Evolutionary conservation across 2,113 vertebrate genomes (phyloP).

Genomic region (Pedetes capensis): DNA sequence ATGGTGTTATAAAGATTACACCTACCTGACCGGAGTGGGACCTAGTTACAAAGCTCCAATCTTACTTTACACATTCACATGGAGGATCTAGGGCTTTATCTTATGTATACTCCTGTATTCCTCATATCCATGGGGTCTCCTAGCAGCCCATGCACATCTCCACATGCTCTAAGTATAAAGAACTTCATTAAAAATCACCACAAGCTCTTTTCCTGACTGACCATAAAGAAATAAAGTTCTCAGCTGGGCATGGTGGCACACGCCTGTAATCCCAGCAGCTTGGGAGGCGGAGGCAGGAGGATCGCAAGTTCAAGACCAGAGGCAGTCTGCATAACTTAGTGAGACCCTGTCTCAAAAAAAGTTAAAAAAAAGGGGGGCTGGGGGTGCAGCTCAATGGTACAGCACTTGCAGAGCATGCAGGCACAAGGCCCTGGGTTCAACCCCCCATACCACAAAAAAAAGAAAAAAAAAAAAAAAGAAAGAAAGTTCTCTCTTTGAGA

Average conservation of each 20-base stretch:
- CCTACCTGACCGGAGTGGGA: neutral
- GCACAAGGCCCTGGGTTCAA: too few species aligned
- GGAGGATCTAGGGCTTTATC: neutral
- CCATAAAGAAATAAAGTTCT: neutral
- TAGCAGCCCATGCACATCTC: neutral
- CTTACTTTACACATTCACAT: neutral
- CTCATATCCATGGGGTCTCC: neutral
- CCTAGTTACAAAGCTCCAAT: neutral
- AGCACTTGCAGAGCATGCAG: too few species aligned
- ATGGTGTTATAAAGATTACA: neutral
- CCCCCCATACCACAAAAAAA: too few species aligned
- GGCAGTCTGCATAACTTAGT: too few species aligned
- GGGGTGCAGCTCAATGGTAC: too few species aligned
- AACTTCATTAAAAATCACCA: constrained; percentile 44
- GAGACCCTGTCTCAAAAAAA: too few species aligned
- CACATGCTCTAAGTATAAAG: neutral
- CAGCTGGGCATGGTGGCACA: too few species aligned
- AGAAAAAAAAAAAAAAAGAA: too few species aligned
- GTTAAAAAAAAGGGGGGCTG: too few species aligned
- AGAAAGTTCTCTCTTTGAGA: neutral
- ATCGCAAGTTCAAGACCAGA: too few species aligned
- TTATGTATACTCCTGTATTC: neutral
- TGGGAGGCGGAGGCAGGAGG: too few species aligned
- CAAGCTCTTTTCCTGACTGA: neutral
- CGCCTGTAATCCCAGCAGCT: too few species aligned